A percentile compares a stretch with the other conserved stretches of the same genome.
phyloP scores from a whole-genome alignment of 2,113 vertebrate genomes.

The human (Homo sapiens) region GRCh38 chr12:19422501-19423000 shows the following conservation, averaged over 20 bases:
- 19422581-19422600: background rate
- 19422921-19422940: too few species aligned
- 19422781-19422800: too few species aligned
- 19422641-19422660: background rate
- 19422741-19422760: background rate
- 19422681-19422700: conserved; percentile 19
- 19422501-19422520: background rate
- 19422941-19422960: too few species aligned
- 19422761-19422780: background rate
- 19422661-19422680: background rate
- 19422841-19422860: too few species aligned
- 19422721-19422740: background rate
- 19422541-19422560: background rate
- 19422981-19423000: too few species aligned
- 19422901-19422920: too few species aligned
- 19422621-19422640: background rate
- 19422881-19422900: too few species aligned
- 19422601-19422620: background rate
- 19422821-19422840: too few species aligned
- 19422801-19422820: too few species aligned
- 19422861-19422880: too few species aligned
- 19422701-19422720: background rate
- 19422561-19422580: background rate
- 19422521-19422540: background rate
- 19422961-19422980: too few species aligned